Evolutionary conservation across 2,113 vertebrate species (phyloP), one percentile per base, ranked within the genome.

Genomic region (Actenoides lindsayi): DNA sequence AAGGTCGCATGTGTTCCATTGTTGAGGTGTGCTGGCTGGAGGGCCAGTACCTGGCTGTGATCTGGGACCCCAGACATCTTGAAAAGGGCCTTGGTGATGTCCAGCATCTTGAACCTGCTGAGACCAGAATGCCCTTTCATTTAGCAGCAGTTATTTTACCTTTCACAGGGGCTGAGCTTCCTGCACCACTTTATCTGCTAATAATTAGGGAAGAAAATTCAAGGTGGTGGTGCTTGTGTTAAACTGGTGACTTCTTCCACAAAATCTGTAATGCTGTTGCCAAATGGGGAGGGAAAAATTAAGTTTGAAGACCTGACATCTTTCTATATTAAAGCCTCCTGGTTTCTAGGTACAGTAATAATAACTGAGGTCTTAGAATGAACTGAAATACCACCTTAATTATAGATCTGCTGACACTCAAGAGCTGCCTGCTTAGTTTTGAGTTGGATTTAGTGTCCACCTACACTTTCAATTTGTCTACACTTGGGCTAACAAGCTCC

Each of bases 21-120:
- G 71, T n/a, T 74, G 63, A 53, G 33, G 14, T 65, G 19, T 63
- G 9, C 30, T 86, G 35, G 53, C 17, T 62, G 33, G 18, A n/a
- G 8, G 11, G 12, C 28, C 28, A n/a, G 5, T 39, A 27, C 0
- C 0, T 62, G 31, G 28, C 42, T 4, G 0, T 20, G 19, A 35
- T 18, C 6, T 78, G 41, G 42, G 30, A 53, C 25, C 14, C 48
- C 28, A 19, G 13, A 4, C 5, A 4, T 39, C 46, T 51, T 25
- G 37, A 88, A 65, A 68, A 57, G 71, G 23, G 9, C 41, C 33
- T 71, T 59, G 14, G 28, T 54, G n/a, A 46, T 1, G 1, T 37
- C 13, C 24, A 39, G 16, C 14, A 18, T 76, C 62, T 39, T n/a
- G 30, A 23, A 60, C 24, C 13, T 77, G 2, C n/a, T 48, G 27